A percentile compares a stretch with the other conserved stretches of the same genome.
Evolutionary conservation across 2,113 vertebrate genomes (phyloP).

Genomic region (Daboia siamensis): DNA sequence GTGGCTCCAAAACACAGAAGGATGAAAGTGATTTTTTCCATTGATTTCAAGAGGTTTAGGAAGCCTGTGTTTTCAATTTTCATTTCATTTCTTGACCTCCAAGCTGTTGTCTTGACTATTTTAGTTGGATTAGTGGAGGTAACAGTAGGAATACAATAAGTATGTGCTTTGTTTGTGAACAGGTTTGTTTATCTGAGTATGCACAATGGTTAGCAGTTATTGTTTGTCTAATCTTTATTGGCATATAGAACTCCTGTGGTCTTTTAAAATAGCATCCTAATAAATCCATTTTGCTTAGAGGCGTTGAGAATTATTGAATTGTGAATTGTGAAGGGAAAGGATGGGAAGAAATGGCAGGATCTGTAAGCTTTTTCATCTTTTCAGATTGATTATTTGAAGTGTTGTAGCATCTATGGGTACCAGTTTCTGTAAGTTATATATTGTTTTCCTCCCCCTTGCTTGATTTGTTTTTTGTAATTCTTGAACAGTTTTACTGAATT

Average conservation of each 20-base stretch:
- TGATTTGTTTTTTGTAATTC: slow-evolving; percentile 10
- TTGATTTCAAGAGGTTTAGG: neutral
- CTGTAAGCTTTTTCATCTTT: slow-evolving; percentile 20
- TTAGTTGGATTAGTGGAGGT: slow-evolving; percentile 58
- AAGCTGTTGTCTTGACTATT: slow-evolving; percentile 44
- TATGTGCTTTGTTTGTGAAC: slow-evolving; percentile 65
- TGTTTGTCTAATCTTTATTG: slow-evolving; percentile 66
- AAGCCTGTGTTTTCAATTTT: slow-evolving; percentile 38
- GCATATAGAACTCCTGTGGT: slow-evolving; percentile 60
- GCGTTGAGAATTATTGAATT: slow-evolving; percentile 30
- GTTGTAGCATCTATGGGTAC: slow-evolving; percentile 23
- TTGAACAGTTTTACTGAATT: slow-evolving; percentile 39
- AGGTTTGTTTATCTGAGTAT: slow-evolving; percentile 62
- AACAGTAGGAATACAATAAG: slow-evolving; percentile 60
- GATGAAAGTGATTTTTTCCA: neutral
- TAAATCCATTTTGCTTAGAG: slow-evolving; percentile 56
- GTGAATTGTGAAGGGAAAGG: slow-evolving; percentile 36
- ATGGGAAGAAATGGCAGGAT: slow-evolving; percentile 7
- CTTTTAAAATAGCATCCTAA: slow-evolving; percentile 53
- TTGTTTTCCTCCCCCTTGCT: neutral
- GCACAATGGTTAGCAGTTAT: slow-evolving; percentile 57
- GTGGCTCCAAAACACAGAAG: neutral
- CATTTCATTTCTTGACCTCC: neutral
- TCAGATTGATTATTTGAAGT: neutral
- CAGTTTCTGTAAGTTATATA: slow-evolving; percentile 8